Percentiles rank a stretch among this genome's conserved stretches.
Conservation (phyloP, 2,113 vertebrate genomes). For the Tyrannus savana region DNA sequence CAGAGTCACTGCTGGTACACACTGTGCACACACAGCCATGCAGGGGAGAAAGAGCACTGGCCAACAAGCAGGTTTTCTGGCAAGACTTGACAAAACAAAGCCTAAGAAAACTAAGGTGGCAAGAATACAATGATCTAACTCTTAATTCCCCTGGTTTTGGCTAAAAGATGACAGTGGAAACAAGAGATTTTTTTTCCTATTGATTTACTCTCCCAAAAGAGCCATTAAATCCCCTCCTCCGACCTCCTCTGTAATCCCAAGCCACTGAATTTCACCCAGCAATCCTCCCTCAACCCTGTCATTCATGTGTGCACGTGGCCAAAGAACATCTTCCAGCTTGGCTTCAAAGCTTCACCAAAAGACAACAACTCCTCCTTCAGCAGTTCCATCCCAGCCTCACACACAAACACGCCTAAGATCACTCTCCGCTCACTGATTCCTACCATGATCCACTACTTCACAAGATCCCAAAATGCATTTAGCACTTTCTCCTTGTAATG, state of each 20-base stretch:
- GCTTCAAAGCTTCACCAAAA: neutral
- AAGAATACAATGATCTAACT: neutral
- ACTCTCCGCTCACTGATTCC: neutral
- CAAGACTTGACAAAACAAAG: neutral
- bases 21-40: accelerated
- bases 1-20: neutral
- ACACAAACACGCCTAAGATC: accelerated
- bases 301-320: neutral
- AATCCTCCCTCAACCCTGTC: neutral
- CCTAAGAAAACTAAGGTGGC: neutral
- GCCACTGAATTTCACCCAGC: neutral
- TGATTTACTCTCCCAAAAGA: neutral
- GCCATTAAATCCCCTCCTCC: neutral
- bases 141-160: neutral
- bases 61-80: neutral
- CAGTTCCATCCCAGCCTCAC: neutral
- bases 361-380: neutral
- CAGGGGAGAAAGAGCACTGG: neutral
- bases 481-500: neutral
- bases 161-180: neutral
- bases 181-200: neutral
- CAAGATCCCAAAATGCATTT: neutral
- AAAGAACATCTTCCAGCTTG: neutral
- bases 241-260: neutral
- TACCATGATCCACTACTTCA: neutral